Conservation (phyloP, 2,888 invertebrate species). For the Drosophila anomalipes region DNA sequence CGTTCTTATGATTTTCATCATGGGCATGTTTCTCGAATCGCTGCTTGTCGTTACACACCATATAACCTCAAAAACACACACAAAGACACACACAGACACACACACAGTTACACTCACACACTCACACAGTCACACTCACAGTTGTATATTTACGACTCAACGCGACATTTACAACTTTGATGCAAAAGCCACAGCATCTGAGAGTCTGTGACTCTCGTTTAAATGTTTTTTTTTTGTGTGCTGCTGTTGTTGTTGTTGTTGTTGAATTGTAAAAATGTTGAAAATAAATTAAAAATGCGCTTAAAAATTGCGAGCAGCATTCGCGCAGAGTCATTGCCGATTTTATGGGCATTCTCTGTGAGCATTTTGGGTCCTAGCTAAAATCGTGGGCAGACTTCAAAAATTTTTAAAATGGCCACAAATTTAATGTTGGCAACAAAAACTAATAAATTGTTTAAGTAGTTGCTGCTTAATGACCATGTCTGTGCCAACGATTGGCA, state of each 20-base stretch:
- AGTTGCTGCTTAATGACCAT: conserved; percentile 45
- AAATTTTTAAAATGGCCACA: conserved; percentile 33
- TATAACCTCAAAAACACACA: conserved; percentile 50
- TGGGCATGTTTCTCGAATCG: conserved; percentile 55
- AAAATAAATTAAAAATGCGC: conserved; percentile 76
- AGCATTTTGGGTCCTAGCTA: conserved; percentile 66
- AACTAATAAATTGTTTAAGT: conserved; percentile 56
- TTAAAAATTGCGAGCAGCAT: conserved; percentile 57
- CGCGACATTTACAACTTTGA: conserved; percentile 83
- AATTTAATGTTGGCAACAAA: conserved; percentile 61
- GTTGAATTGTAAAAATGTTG: conserved; percentile 75
- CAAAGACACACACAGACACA: conserved; percentile 1
- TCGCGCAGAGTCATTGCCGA: conserved; percentile 39
- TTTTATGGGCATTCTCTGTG: conserved; percentile 49
- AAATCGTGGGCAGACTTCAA: conserved; percentile 61
- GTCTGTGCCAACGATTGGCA: conserved; percentile 25
- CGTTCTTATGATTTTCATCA: conserved; percentile 54
- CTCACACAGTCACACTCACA: conserved; percentile 4
- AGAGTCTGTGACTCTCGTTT: conserved; percentile 32
- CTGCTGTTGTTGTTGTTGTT: background rate
- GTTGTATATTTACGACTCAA: conserved; percentile 75
- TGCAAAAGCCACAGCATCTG: conserved; percentile 58
- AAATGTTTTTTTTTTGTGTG: conserved; percentile 49
- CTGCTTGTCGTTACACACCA: conserved; percentile 61
- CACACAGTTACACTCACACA: background rate